These are phyloP conservation scores for Nipponacmea schrenckii DNA, from an alignment of 2,888 invertebrate species.

Conservation along the genomic window DNA sequence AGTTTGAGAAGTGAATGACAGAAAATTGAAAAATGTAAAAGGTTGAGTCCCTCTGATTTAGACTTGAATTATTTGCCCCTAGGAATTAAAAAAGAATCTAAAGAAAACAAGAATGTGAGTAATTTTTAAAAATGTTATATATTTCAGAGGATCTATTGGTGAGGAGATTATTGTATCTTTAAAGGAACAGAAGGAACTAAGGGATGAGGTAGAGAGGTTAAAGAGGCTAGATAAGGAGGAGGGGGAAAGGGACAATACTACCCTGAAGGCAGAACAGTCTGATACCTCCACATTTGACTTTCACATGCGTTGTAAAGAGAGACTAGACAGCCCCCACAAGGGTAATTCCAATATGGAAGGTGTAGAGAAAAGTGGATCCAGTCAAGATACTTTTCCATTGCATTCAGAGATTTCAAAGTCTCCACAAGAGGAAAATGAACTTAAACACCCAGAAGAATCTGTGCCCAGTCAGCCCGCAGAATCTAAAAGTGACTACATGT, in stretches of 20 bases:
- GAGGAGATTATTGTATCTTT: conserved; percentile 41
- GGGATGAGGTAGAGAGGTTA: conserved; percentile 34
- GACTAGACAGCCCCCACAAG: background rate
- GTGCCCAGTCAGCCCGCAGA: conserved; percentile 3
- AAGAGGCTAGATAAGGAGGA: conserved; percentile 34
- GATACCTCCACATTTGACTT: background rate
- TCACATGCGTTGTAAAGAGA: background rate
- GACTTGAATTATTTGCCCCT: no score
- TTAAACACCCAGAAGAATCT: no score
- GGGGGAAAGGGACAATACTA: conserved; percentile 15
- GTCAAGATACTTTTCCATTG: no score
- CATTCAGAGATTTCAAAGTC: no score
- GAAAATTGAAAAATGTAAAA: no score
- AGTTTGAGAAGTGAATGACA: no score
- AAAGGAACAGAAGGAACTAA: conserved; percentile 23
- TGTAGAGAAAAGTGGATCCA: no score
- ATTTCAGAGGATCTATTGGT: conserved; percentile 43
- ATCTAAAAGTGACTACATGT: conserved; percentile 37
- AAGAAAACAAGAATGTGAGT: no score
- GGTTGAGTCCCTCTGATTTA: no score
- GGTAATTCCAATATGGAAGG: no score
- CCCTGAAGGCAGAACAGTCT: background rate
- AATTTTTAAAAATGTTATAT: background rate
- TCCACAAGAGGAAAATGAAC: no score
- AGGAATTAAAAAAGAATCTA: no score